phyloP scores from a whole-genome alignment of 2,888 invertebrate genomes.

The Coleophora deauratella region DNA sequence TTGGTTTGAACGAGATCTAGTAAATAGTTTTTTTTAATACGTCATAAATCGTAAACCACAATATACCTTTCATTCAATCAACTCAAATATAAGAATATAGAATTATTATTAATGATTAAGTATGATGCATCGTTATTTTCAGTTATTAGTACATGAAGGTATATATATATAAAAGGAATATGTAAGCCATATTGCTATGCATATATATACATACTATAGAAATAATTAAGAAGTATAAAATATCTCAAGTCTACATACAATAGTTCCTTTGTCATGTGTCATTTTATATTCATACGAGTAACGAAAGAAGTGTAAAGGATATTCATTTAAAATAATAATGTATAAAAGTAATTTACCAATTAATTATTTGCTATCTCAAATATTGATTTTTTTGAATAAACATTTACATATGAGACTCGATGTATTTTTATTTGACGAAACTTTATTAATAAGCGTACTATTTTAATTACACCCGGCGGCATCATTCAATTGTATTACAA shows the following conservation, averaged over 20 bases:
- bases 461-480: no score
- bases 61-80: no score
- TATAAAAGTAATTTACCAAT: slow-evolving; percentile 59
- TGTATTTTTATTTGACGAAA: slow-evolving; percentile 18
- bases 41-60: no score
- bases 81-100: no score
- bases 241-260: slow-evolving; percentile 68
- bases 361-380: slow-evolving; percentile 72
- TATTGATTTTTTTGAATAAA: slow-evolving; percentile 70
- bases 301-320: slow-evolving; percentile 52
- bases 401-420: slow-evolving; percentile 52
- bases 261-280: slow-evolving; percentile 74
- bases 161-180: slow-evolving; percentile 33
- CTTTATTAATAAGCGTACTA: no score
- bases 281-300: slow-evolving; percentile 63
- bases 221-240: slow-evolving; percentile 41
- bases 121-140: slow-evolving; percentile 41
- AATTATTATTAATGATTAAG: slow-evolving; percentile 38
- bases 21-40: no score
- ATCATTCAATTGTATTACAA: no score
- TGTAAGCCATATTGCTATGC: slow-evolving; percentile 59
- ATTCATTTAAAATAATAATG: slow-evolving; percentile 50
- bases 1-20: no score
- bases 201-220: slow-evolving; percentile 36
- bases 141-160: slow-evolving; percentile 34